Percentiles rank a stretch among this genome's conserved stretches.
Evolutionary conservation across 1,140 invertebrate genomes (phyloP).

Genomic region (Drosophila gunungcola): DNA sequence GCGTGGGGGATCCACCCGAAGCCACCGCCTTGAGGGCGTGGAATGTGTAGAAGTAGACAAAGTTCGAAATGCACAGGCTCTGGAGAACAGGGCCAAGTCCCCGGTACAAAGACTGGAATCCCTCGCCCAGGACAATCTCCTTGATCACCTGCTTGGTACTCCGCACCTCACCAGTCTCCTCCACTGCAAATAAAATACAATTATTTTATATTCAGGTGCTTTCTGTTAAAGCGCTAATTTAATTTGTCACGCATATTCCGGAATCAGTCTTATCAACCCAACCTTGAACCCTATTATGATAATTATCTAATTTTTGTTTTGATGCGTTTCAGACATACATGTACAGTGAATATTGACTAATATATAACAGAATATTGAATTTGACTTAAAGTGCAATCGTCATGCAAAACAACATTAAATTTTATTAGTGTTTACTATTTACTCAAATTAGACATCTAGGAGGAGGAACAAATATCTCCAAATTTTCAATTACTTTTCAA

Average conservation of each 20-base stretch:
- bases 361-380: neutral
- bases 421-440: neutral
- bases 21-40: conserved; percentile 91
- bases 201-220: neutral
- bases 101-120: conserved; percentile 90
- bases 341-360: neutral
- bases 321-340: neutral
- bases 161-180: conserved; percentile 85
- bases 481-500: neutral
- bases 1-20: conserved; percentile 82
- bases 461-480: too few species aligned
- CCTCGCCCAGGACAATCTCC: conserved; percentile 89
- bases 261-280: neutral
- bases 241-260: conserved; percentile 30
- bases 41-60: conserved; percentile 97
- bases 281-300: conserved; percentile 20
- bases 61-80: conserved; percentile 94
- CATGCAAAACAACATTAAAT: neutral
- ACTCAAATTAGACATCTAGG: too few species aligned
- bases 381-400: neutral
- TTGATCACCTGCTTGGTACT: conserved; percentile 87
- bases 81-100: conserved; percentile 93
- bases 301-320: conserved; percentile 23
- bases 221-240: conserved; percentile 17
- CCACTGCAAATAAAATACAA: conserved; percentile 86